These are phyloP conservation scores for Orius laevigatus DNA, from an alignment of 1,140 invertebrate species.

Conservation along the genomic window DNA sequence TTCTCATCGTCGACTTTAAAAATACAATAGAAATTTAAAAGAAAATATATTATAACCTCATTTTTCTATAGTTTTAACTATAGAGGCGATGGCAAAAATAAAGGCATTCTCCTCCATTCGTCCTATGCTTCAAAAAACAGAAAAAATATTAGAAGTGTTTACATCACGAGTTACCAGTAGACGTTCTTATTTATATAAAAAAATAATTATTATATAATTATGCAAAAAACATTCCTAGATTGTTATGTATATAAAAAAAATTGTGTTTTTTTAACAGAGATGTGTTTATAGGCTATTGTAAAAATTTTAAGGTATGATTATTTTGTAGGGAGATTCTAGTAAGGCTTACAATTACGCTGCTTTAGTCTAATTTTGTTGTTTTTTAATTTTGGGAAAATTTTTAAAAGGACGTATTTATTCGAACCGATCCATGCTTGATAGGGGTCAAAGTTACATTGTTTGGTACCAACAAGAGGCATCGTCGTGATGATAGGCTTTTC, in stretches of 20 bases:
- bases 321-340: constrained; percentile 14
- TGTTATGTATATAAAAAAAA: constrained; percentile 21
- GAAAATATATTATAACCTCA: no score
- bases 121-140: constrained; percentile 1
- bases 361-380: constrained; percentile 16
- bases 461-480: constrained; percentile 16
- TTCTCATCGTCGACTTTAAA: no score
- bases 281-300: constrained; percentile 21
- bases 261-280: constrained; percentile 20
- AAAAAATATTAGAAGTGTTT: constrained; percentile 14
- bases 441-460: constrained; percentile 18
- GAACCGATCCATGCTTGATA: constrained; percentile 16
- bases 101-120: constrained; percentile 1
- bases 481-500: constrained; percentile 3
- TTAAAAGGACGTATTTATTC: constrained; percentile 18
- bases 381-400: constrained; percentile 21
- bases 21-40: no score
- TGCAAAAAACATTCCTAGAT: constrained; percentile 21
- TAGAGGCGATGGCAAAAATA: neutral
- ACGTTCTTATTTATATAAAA: constrained; percentile 20
- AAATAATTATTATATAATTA: constrained; percentile 21
- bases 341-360: constrained; percentile 14
- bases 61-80: no score
- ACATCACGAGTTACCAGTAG: constrained; percentile 22
- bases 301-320: constrained; percentile 12